Percentiles rank a stretch among this genome's conserved stretches.
Evolutionary conservation across 92 coral and sea anemone species (phyloP).

Genomic region (Umimayanthus chanpuru): DNA sequence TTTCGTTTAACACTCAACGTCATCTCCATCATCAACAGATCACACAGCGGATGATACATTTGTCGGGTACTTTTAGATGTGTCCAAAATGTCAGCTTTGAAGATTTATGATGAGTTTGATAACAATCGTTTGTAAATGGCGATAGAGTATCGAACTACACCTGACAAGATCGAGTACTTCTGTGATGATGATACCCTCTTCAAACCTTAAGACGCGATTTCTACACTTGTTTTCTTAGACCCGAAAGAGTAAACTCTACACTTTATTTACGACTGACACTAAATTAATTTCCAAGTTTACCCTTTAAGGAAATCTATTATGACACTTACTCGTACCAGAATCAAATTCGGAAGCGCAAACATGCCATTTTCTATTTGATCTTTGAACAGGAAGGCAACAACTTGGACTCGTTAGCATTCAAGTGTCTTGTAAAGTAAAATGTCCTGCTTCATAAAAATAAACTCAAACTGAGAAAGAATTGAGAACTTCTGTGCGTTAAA

Average conservation of each 20-base stretch:
- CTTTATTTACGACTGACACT: no score
- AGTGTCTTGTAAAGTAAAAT: neutral
- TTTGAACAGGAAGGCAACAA: neutral
- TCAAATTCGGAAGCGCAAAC: neutral
- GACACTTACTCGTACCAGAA: neutral
- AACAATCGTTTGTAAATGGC: neutral
- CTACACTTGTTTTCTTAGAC: neutral
- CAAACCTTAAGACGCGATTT: neutral
- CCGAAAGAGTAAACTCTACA: constrained; percentile 7
- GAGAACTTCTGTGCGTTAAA: no score
- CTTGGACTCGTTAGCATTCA: neutral
- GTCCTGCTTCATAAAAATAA: neutral
- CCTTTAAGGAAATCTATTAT: neutral
- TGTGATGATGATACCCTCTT: neutral
- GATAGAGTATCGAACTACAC: constrained; percentile 12
- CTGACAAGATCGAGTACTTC: neutral
- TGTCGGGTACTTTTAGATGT: constrained; percentile 36
- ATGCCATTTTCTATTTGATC: neutral
- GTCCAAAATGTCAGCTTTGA: constrained; percentile 14
- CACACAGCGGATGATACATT: neutral
- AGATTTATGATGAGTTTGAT: constrained; percentile 37
- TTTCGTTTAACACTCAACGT: neutral
- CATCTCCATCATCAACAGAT: neutral
- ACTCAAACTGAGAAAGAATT: no score
- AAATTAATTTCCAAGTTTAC: neutral